Evolutionary conservation across 2,113 vertebrate species (phyloP), one percentile per base, ranked within the genome.

Genomic region (Ageneiosus marmoratus): DNA sequence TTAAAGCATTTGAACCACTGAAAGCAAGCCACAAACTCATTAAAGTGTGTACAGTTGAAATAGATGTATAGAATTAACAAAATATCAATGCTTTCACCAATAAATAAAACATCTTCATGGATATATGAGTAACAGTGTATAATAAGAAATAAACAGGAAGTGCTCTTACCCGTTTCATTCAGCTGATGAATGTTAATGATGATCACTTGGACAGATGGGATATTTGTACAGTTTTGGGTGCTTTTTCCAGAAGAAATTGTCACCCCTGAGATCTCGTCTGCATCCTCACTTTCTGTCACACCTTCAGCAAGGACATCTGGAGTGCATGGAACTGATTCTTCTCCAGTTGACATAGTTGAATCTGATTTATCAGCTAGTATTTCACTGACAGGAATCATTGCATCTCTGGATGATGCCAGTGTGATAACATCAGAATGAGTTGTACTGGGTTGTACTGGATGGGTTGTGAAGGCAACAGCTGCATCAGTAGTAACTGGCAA

Each of bases 211-310:
- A 93, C 89, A 60, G 75, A n/a, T 29, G 51, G 7, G 37, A 29
- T 4, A 73, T 18, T 48, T 51, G 76, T 84, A 84, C 83, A 84
- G 18, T 84, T 84, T 27, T 58, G 51, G 29, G 7, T 58, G 29
- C 22, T 84, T 62, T 53, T 34, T 72, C 90, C 60, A 37, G 90
- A 88, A 82, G 90, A 79, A 56, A 86, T 18, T 3, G 86, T 69
- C 37, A 85, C 85, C 0, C 90, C 90, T 73, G 93, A 93, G 75
- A 96, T 93, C 89, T 94, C 95, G 62, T 96, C 95, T 55, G 72
- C 63, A 56, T 80, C 84, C 80, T 89, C 93, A 3, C 89, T 86
- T 78, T 90, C 76, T 37, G 88, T 88, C 81, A 92, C 88, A 4
- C 7, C 65, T 22, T 92, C 91, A 56, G 70, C 84, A 44, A 87